Base-by-base conservation (phyloP, 2,113 vertebrate genomes). In the Daubentonia madagascariensis region DNA sequence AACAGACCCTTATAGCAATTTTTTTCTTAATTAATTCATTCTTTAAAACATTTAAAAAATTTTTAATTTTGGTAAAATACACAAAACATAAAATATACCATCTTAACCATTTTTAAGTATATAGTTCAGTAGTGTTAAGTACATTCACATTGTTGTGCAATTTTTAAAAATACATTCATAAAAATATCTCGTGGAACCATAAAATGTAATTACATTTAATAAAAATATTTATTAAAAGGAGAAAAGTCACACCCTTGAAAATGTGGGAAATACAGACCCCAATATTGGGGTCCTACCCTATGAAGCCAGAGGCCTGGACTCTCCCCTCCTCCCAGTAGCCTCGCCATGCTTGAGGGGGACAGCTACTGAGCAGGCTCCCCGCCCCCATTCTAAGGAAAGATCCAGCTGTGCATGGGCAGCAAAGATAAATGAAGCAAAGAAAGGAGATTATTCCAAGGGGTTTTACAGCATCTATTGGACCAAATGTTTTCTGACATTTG, bases 401-500 rank as follows among this genome's bases (percentile, higher is more conserved):
- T n/a, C 52, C 83, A 59, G 78, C 37, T 50, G 61, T 45, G 52
- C 17, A n/a, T 1, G 23, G 75, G 45, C 76, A 65, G 94, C 87
- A 54, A 28, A 94, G 59, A 81, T 63, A 75, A 96, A 96, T 70
- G 45, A 8, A 84, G 79, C 20, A 89, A 43, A 95, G 93, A 50
- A 89, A 90, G 37, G 37, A 17, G 95, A 0, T 54, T 87, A 61
- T 92, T 97, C 88, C 84, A 45, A 89, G 88, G 84, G 91, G 54
- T 57, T 97, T 22, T 81, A 59, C 67, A 89, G 85, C 4, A 40
- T 87, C 97, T 70, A 97, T 85, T 86, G 83, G 97, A 91, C 95
- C 96, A 96, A 50, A 98, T 96, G 84, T 11, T 96, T 91, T 30
- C 91, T 97, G 97, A 97, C 91, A 50, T 97, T 97, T 98, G 90